Evolutionary conservation across 2,888 invertebrate species (phyloP), one percentile per base, ranked within the genome.

Genomic region (Strigamia transsilvanica): DNA sequence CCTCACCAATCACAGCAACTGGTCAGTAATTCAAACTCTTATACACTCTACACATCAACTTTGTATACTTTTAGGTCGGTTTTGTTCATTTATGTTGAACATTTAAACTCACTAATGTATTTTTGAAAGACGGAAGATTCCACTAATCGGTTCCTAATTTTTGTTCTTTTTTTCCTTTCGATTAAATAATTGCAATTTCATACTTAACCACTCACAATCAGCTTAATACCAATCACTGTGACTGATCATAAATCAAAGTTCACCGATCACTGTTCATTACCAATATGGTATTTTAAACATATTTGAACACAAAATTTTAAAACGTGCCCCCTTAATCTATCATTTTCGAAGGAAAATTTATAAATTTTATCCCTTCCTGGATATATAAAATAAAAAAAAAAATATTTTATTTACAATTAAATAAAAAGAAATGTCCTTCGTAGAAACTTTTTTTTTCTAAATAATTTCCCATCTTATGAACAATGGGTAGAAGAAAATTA

Each of bases 251-350:
- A 61, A 61, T 61, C 61, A 61, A 21, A 61, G 61, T 18, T 61
- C 61, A 61, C 61, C 61, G 61, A 61, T 61, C 61, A 61, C 61
- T 61, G 61, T 61, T 61, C 61, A 61, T 61, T 61, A 61, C 61
- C 61, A 61, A 61, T 61, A 61, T 61, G 61, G 61, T 61, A 61
- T 61, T 61, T 23, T 61, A 61, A 51, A 61, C 61, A 61, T 61
- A 61, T 61, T 61, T 23, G 21, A 61, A 61, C 61, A 61, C 23
- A 61, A 61, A 61, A 61, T 61, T 18, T 46, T 61, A 18, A 61
- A 61, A 61, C 61, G 61, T 61, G 61, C 61, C 61, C 61, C 61
- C 10, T 61, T 18, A 61, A 13, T 46, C 61, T 61, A 61, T 46
- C 21, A 61, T 23, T 18, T 61, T 23, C 61, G 61, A 61, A 61